These are phyloP conservation scores for Lycophotia porphyrea DNA, from an alignment of 2,888 invertebrate species.

Conservation along the genomic window DNA sequence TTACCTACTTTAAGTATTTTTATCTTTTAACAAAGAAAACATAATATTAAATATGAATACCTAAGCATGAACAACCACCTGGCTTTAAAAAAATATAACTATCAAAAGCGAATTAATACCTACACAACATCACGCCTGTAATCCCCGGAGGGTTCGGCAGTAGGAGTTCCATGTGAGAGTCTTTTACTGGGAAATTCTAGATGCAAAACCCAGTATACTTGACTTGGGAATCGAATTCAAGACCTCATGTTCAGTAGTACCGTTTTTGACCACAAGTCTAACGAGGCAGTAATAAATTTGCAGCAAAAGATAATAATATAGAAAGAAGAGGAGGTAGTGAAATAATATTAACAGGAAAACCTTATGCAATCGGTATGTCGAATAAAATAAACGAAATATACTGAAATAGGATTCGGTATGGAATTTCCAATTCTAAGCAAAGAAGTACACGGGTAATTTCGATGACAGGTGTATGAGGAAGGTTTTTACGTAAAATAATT, in stretches of 20 bases:
- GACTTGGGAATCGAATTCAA: neutral
- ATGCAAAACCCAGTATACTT: too few relatives aligned
- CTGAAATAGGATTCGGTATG: neutral
- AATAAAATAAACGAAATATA: neutral
- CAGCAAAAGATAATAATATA: neutral
- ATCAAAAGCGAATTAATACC: too few relatives aligned
- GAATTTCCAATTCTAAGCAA: neutral
- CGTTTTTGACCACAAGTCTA: neutral
- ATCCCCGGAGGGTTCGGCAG: too few relatives aligned
- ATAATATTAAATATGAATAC: neutral
- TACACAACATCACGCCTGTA: too few relatives aligned
- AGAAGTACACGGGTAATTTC: neutral
- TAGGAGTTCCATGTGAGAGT: neutral
- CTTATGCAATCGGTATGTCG: too few relatives aligned
- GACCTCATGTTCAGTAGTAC: neutral
- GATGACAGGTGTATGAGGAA: neutral
- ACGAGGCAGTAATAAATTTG: neutral
- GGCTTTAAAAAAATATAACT: neutral
- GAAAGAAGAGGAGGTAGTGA: neutral
- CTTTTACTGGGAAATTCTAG: too few relatives aligned
- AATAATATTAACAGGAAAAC: neutral
- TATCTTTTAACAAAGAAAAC: neutral
- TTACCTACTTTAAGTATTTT: neutral
- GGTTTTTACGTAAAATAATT: neutral
- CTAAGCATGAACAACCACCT: neutral